Evolutionary conservation across 2,888 invertebrate species (phyloP), one percentile per base, ranked within the genome.

Genomic region (Troilus luridus): DNA sequence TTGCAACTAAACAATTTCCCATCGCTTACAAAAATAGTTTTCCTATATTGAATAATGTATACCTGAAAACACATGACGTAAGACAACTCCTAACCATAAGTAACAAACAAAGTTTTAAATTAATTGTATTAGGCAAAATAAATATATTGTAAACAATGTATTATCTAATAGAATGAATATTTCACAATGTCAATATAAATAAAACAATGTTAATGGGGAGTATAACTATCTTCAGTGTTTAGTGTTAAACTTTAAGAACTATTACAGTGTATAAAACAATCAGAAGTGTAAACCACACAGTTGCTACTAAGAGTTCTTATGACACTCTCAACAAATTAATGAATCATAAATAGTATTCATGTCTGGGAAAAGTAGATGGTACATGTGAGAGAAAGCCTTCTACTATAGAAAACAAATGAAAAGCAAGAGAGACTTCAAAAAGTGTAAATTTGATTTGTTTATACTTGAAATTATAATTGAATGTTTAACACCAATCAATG

Each of bases 61-160:
- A 92, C 92, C 92, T 92, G 92, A 91, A 91, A 91, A 88, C 92
- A 92, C 92, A 92, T 92, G 90, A 88, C 90, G 88, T 60, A 89
- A 90, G 89, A 60, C 67, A 91, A 62, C 90, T 88, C 85, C 64
- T 58, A 77, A 88, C 72, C 60, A 58, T 64, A 77, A 91, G 77
- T 90, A 60, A 90, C 81, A 56, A 90, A 60, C 81, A 88, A 90
- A 88, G 56, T 58, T 41, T 67, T 62, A 54, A 89, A 89, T 58
- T 24, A 89, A 56, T 41, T 12, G 19, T 19, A 41, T 89, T 54
- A 60, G 67, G 56, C 62, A 88, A 62, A 67, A 54, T 21, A 59
- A 17, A 56, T 85, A 85, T n/a, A 85, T 58, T 56, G 0, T 56
- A 85, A 85, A 56, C n/a, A 85, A 85, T 85, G n/a, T 56, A n/a